Evolutionary conservation across 2,113 vertebrate genomes (phyloP).

Genomic region (Brachypteracias leptosomus): DNA sequence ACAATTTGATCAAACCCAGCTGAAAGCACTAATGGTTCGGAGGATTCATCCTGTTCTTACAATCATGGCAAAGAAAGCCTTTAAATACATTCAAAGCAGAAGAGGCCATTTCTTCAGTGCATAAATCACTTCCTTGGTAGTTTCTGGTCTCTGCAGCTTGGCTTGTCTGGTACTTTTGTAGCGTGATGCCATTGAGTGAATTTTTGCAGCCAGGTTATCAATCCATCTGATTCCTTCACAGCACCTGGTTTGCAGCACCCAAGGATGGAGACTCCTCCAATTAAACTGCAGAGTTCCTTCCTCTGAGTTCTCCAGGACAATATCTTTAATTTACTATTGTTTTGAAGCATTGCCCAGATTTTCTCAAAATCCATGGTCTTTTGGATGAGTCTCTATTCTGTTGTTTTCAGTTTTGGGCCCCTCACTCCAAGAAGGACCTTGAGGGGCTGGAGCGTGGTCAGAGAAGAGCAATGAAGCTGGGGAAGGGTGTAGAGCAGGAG

Average conservation of each 20-base stretch:
- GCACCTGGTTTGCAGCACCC: accelerated
- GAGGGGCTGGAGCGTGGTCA: background rate
- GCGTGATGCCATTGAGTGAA: accelerated
- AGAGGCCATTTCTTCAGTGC: background rate
- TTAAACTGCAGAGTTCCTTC: background rate
- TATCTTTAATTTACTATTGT: background rate
- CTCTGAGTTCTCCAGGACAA: accelerated
- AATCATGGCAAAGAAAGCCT: background rate
- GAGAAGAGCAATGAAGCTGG: background rate
- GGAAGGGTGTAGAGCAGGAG: background rate
- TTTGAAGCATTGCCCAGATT: background rate
- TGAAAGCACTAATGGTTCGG: slow-evolving; percentile 4
- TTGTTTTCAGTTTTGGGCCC: background rate
- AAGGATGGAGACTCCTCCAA: accelerated
- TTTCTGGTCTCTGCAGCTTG: background rate
- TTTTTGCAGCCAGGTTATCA: background rate
- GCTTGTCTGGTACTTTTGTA: background rate
- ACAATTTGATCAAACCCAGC: slow-evolving; percentile 17
- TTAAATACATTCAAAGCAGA: background rate
- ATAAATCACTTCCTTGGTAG: background rate
- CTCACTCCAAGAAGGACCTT: background rate
- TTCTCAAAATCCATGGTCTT: background rate
- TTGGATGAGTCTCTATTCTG: background rate
- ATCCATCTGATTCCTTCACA: background rate
- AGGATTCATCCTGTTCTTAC: background rate